Percentiles rank a stretch among this genome's conserved stretches.
These are phyloP conservation scores for Clarias platycephalus DNA, from an alignment of 2,797 vertebrate species.

Conservation along the genomic window DNA sequence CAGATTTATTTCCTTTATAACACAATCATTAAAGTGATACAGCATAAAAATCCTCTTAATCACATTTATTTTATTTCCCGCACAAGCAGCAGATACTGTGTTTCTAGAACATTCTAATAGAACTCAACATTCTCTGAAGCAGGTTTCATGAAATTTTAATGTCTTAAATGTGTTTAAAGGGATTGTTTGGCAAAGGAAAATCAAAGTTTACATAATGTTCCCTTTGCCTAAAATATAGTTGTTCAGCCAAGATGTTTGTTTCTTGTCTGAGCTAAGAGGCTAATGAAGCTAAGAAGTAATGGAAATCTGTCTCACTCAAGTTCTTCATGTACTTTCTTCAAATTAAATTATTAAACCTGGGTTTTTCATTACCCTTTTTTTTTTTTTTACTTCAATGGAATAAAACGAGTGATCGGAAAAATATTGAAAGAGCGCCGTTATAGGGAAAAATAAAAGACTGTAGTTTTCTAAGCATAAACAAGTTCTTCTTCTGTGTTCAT, in stretches of 20 bases:
- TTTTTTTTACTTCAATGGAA: not conserved
- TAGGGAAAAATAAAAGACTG: not conserved
- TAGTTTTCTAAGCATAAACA: not conserved
- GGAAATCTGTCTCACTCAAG: not conserved
- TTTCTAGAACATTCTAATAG: not conserved
- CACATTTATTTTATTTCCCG: slow-evolving; percentile 52
- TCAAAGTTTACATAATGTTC: not conserved
- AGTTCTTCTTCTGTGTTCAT: not conserved
- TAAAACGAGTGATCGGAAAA: not conserved
- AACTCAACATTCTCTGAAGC: not conserved
- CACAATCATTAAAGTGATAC: slow-evolving; percentile 40
- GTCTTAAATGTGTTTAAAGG: not conserved
- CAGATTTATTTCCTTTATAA: slow-evolving; percentile 26
- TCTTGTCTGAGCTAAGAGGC: not conserved
- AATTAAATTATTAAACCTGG: not conserved
- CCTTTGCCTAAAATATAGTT: not conserved
- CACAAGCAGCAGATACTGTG: slow-evolving; percentile 21
- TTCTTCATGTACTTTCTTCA: not conserved
- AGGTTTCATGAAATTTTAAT: not conserved
- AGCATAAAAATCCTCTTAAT: slow-evolving; percentile 57
- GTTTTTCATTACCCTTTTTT: not conserved
- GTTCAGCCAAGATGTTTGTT: not conserved
- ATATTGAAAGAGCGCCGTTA: not conserved
- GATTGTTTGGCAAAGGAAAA: not conserved
- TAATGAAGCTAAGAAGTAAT: not conserved